phyloP scores from a whole-genome alignment of 2,113 vertebrate species.

The Girardinichthys multiradiatus region DNA sequence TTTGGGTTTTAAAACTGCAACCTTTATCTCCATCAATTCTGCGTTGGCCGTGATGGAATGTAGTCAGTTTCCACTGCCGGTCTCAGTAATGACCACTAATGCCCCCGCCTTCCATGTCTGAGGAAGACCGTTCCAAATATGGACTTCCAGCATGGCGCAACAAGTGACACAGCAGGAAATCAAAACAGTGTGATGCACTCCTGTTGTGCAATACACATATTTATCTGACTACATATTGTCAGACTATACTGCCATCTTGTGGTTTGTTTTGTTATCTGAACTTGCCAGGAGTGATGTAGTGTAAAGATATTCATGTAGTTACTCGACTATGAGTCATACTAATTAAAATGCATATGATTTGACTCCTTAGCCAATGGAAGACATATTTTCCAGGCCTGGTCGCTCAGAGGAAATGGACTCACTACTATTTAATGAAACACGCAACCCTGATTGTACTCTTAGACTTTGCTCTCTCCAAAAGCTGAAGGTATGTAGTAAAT shows the following conservation, averaged over 20 bases:
- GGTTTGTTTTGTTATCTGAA: constrained; percentile 22
- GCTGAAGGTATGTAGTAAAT: constrained; percentile 74
- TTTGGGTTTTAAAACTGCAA: background rate
- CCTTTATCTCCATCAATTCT: constrained; percentile 27
- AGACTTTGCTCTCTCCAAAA: constrained; percentile 84
- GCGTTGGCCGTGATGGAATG: background rate
- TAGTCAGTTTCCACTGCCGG: constrained; percentile 48
- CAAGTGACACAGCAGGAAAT: constrained; percentile 41
- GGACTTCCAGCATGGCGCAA: constrained; percentile 43
- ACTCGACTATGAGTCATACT: background rate
- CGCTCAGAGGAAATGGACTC: constrained; percentile 78
- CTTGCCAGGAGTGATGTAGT: background rate
- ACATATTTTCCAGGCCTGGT: constrained; percentile 66
- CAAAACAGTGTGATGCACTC: background rate
- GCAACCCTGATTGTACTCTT: constrained; percentile 76
- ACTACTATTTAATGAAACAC: constrained; percentile 67
- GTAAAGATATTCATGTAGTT: too few relatives aligned
- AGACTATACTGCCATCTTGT: constrained; percentile 56
- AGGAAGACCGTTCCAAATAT: constrained; percentile 65
- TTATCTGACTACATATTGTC: background rate
- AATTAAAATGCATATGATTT: constrained; percentile 2
- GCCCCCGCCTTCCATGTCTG: constrained; percentile 25
- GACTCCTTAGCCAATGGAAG: constrained; percentile 65
- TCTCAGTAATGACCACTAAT: constrained; percentile 40
- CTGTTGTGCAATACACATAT: background rate